Evolutionary conservation across 2,888 invertebrate species (phyloP).

Genomic region (Beris morrisii): DNA sequence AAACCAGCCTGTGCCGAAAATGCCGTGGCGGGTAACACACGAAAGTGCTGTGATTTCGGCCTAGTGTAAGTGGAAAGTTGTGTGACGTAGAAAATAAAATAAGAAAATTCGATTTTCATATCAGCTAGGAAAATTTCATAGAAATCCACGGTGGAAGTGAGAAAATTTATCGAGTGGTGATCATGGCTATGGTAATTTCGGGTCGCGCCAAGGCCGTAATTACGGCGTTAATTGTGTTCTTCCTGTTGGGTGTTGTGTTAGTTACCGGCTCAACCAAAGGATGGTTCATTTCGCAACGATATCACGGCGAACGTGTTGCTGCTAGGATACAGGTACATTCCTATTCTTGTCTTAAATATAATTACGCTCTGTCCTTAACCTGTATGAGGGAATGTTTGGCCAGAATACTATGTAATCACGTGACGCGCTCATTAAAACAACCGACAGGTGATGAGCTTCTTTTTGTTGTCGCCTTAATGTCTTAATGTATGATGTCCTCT

Average conservation of each 20-base stretch:
- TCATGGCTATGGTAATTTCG: conserved; percentile 69
- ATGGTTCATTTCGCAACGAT: conserved; percentile 62
- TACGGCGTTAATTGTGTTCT: conserved; percentile 61
- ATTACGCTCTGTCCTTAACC: too few relatives aligned
- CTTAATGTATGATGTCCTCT: too few relatives aligned
- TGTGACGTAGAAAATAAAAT: background rate
- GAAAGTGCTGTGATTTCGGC: too few relatives aligned
- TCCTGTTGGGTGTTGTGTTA: conserved; percentile 61
- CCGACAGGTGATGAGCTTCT: too few relatives aligned
- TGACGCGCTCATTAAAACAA: too few relatives aligned
- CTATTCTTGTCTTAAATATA: background rate
- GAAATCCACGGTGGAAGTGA: background rate
- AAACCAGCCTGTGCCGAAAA: background rate
- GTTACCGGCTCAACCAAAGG: conserved; percentile 64
- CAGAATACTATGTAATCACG: too few relatives aligned
- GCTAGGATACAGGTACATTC: conserved; percentile 61
- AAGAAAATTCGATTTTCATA: too few relatives aligned
- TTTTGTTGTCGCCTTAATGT: too few relatives aligned
- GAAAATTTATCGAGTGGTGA: conserved; percentile 30
- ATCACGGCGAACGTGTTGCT: conserved; percentile 60
- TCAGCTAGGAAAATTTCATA: background rate
- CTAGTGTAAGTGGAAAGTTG: background rate
- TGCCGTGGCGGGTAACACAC: background rate
- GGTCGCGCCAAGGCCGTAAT: conserved; percentile 65
- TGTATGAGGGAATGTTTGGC: too few relatives aligned